Evolutionary conservation across 2,888 invertebrate species (phyloP), one percentile per base, ranked within the genome.

Genomic region (Rhabditoides inermis): DNA sequence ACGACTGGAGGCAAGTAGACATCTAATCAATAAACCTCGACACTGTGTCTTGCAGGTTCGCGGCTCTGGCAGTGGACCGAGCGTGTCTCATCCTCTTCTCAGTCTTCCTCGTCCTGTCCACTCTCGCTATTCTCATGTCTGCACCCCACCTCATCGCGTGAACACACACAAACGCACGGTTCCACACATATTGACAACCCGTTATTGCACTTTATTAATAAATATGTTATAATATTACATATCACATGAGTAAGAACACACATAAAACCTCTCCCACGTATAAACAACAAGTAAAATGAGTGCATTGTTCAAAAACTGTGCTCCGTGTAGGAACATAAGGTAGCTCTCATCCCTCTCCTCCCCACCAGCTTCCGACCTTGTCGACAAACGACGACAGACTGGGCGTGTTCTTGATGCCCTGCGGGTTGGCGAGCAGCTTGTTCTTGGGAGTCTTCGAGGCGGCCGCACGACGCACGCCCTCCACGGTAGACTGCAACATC

Each of bases 81-180:
- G 61, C 70, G 25, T 70, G 71, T 52, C 58, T 70, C 22, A 42
- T 66, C 20, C 44, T 68, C 12, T 71, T 71, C 60, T 51, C 65
- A 4, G 41, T 65, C 4, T 68, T 69, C 53, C 65, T 70, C 35
- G 58, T 66, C 10, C 49, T 62, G 22, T 60, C 63, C 22, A 68
- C 66, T 10, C 26, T 65, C 4, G 58, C 61, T 22, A 66, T 70
- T 35, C 59, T 70, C 47, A 51, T 69, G 45, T 65, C 65, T 10
- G 68, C 68, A 15, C 68, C 69, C 7, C 65, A 68, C 52, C 50
- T 70, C 18, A 61, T 60, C 28, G 68, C 68, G 3, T 68, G 41
- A 66, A 32, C 22, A 30, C 7, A 26, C 20, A n/a, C 12, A 47
- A 22, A 12, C 18, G 18, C 18, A 18, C 7, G 10, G 6, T 39